These are phyloP conservation scores for Drosophila nikananu DNA, from an alignment of 1,140 invertebrate species.

Conservation along the genomic window DNA sequence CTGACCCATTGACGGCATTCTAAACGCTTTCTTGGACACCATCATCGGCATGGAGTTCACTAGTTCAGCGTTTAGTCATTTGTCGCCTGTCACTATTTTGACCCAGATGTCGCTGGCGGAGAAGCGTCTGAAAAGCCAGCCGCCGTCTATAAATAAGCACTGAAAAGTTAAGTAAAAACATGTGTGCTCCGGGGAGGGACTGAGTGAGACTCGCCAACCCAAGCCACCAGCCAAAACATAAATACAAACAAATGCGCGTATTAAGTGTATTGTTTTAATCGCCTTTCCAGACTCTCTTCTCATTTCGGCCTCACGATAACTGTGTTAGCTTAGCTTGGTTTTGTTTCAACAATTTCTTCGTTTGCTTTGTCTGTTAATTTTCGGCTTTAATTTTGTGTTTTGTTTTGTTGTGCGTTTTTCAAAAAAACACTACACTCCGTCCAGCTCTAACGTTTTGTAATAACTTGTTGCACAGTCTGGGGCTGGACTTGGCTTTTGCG, in stretches of 20 bases:
- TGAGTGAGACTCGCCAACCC: conserved; percentile 3
- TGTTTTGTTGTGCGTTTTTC: conserved; percentile 1
- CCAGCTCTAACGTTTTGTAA: conserved; percentile 25
- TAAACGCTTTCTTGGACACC: conserved; percentile 52
- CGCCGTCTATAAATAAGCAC: conserved; percentile 59
- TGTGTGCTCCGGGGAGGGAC: conserved; percentile 36
- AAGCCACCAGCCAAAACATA: conserved; percentile 49
- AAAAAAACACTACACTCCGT: conserved; percentile 7
- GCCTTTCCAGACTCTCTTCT: conserved; percentile 19
- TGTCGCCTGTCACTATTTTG: conserved; percentile 45
- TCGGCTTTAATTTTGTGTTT: conserved; percentile 12
- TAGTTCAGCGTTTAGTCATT: conserved; percentile 47
- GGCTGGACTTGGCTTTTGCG: conserved; percentile 24
- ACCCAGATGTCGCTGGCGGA: conserved; percentile 31
- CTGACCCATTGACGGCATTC: conserved; percentile 47
- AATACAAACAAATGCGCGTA: conserved; percentile 56
- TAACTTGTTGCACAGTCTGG: conserved; percentile 41
- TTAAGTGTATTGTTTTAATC: conserved; percentile 68
- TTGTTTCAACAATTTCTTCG: conserved; percentile 40
- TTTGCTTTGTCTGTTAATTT: conserved; percentile 30
- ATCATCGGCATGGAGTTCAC: conserved; percentile 42
- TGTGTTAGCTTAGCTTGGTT: conserved; percentile 4
- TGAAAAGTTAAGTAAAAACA: conserved; percentile 75
- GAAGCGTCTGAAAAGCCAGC: conserved; percentile 34
- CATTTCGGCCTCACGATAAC: conserved; percentile 29